These are phyloP conservation scores for Alces alces DNA, from an alignment of 2,113 vertebrate species.

Conservation along the genomic window DNA sequence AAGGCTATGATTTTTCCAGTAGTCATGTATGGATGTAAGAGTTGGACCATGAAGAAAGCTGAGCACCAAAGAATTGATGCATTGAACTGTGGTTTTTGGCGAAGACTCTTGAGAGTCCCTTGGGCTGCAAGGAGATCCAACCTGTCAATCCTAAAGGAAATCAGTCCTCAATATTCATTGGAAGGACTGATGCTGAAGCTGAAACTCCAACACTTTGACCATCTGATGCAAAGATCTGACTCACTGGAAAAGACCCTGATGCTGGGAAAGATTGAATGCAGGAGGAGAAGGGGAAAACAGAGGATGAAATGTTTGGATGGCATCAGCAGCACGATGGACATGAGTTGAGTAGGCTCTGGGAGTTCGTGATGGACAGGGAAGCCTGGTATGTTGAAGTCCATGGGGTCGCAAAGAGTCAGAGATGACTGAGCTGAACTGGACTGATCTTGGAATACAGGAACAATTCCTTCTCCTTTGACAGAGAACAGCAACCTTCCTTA, in stretches of 20 bases:
- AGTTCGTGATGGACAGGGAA: not conserved
- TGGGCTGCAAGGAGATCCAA: not conserved
- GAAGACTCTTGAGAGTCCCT: not conserved
- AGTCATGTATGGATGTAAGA: not conserved
- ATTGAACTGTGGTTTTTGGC: not conserved
- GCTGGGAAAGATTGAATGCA: not conserved
- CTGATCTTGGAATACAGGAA: not conserved
- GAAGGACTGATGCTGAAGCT: not conserved
- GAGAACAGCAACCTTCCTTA: not conserved
- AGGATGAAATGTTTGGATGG: not conserved
- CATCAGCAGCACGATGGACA: not conserved
- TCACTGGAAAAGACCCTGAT: not conserved
- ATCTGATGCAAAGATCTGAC: rapidly evolving
- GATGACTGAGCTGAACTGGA: not conserved
- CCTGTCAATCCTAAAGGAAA: not conserved
- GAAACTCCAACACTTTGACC: not conserved
- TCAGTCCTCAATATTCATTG: not conserved
- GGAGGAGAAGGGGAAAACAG: not conserved
- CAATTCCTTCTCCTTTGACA: not conserved
- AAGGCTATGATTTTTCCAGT: not conserved
- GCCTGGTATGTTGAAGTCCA: not conserved
- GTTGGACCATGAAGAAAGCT: not conserved
- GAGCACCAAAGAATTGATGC: not conserved
- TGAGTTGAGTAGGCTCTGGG: not conserved
- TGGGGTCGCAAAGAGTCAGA: not conserved